Evolutionary conservation across 2,888 invertebrate species (phyloP), one percentile per base, ranked within the genome.

Genomic region (Zelleria hepariella): DNA sequence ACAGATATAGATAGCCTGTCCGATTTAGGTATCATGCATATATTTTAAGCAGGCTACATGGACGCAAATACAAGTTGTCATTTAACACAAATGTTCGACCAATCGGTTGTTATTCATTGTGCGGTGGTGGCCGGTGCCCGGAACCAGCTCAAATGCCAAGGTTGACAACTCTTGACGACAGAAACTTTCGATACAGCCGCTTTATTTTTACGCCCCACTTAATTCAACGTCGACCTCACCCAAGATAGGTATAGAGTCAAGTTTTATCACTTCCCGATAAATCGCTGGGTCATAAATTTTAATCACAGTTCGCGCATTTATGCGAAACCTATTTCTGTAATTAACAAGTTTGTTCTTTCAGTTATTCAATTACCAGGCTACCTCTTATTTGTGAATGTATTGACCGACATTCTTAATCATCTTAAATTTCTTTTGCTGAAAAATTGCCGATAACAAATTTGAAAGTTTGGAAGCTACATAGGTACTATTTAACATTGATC

Each of bases 111-210:
- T 24, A 26, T 53, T 53, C 53, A 53, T 53, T 53, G 23, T 53
- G 53, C n/a, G n/a, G 24, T 49, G 82, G 82, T 75, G 80, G 75
- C 73, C 65, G 71, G 69, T 67, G 76, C 71, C 77, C 87, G 87
- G 86, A 87, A 87, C 85, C 86, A 81, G 80, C 75, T 82, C 82
- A 88, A 88, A 88, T 88, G 88, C 87, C 88, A 88, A 88, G 88
- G 88, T 82, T 88, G 87, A 79, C 88, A 78, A 87, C 82, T 86
- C 78, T 42, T 83, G 84, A 85, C 86, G 85, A 84, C 86, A 85
- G 81, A 82, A 10, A 87, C 86, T 88, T 88, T 88, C 88, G 80
- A 77, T 77, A 76, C 77, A 72, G 79, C 15, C 77, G 84, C 85
- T 75, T 83, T 84, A 86, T 85, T 84, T 83, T 84, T 84, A 82